Evolutionary conservation across 2,113 vertebrate species (phyloP), one percentile per base, ranked within the genome.

Genomic region (Hiodon tergisus): DNA sequence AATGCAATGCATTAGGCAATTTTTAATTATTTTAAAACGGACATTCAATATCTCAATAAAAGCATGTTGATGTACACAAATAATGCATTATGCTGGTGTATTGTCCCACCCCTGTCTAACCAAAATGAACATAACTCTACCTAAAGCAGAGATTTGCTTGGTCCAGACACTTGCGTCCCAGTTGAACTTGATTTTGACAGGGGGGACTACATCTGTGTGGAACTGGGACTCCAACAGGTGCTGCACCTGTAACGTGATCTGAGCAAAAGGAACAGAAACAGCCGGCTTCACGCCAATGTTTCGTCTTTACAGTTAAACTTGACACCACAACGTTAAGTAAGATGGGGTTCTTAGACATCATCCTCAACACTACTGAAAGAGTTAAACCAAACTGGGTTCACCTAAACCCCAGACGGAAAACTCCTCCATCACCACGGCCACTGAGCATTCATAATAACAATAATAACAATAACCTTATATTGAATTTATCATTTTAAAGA

Each of bases 131-230:
- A 11, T 4, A 55, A 7, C 68, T 48, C 60, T 87, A 98, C 97
- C 97, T 76, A 99, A 85, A 81, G 79, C 92, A 78, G 96, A 94
- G 74, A 99, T 90, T 74, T 98, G 94, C 82, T 98, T 96, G 10
- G 93, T 96, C 96, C 97, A 99, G 82, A 94, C 96, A 81, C 95
- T 94, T n/a, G 95, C 94, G 78, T 99, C 97, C 97, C 97, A 99
- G 78, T 95, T 91, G 83, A 99, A 99, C 78, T 92, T 95, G 80
- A 99, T 94, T 84, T 93, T 98, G 78, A 95, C 85, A n/a, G 95
- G 93, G 76, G 90, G 89, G 75, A 90, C 92, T 2, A 86, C 57
- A 53, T 98, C 95, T 53, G 89, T 82, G 74, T 86, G 91, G 70
- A 93, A 91, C 66, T 92, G 91, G 2, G 94, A 90, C 78, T 98